Percentiles rank a stretch among this genome's conserved stretches.
Conservation (phyloP, 2,113 vertebrate species). For the Callithrix jacchus region DNA sequence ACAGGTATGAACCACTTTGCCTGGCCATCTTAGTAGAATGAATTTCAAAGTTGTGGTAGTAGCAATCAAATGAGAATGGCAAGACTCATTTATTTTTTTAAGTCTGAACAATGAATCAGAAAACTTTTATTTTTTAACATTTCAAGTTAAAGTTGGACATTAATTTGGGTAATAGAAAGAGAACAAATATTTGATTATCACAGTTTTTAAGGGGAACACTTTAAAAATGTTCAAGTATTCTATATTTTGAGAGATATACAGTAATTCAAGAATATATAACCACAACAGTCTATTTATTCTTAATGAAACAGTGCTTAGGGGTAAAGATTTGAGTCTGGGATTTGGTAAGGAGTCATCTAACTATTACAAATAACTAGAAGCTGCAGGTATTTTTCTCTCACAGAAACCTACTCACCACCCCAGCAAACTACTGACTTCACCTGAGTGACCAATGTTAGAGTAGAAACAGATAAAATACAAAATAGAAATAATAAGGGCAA, state of each 20-base stretch:
- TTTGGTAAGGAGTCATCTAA: neutral
- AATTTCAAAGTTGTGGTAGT: neutral
- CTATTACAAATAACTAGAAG: neutral
- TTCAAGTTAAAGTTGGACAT: conserved; percentile 28
- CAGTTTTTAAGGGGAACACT: neutral
- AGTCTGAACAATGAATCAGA: too few species aligned
- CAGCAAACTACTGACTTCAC: neutral
- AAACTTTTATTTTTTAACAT: conserved; percentile 20
- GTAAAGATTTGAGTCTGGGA: neutral
- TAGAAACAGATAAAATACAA: neutral
- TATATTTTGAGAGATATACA: neutral
- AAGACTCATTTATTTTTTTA: neutral
- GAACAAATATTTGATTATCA: neutral
- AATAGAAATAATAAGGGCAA: neutral
- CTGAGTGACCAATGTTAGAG: neutral
- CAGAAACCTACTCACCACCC: neutral
- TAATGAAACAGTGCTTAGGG: neutral
- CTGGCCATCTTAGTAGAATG: neutral
- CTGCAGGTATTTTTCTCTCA: neutral
- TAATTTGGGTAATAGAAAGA: neutral
- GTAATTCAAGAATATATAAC: neutral
- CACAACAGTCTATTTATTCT: neutral
- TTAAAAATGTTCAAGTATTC: neutral
- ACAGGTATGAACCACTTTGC: too few species aligned
- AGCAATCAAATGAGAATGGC: neutral